These are phyloP conservation scores for Passer domesticus DNA, from an alignment of 2,113 vertebrate genomes.

Conservation along the genomic window DNA sequence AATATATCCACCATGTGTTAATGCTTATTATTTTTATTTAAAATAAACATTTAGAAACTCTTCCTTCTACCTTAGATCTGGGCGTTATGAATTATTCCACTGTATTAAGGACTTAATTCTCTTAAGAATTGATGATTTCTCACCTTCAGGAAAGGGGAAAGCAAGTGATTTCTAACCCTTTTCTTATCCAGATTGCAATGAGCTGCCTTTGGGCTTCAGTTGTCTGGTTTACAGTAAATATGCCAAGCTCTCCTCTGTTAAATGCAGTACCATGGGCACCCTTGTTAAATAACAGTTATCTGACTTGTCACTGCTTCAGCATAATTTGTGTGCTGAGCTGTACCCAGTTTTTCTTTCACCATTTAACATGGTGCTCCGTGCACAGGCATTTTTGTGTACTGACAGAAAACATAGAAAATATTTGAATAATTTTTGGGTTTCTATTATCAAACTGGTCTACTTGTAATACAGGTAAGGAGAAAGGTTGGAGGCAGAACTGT, in stretches of 20 bases:
- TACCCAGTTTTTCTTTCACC: background rate
- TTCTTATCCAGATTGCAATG: background rate
- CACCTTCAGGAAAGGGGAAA: background rate
- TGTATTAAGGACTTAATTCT: background rate
- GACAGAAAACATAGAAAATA: background rate
- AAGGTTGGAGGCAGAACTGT: background rate
- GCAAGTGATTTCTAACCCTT: background rate
- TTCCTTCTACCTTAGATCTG: background rate
- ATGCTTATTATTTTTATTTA: background rate
- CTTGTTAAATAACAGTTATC: background rate
- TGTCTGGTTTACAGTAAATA: background rate
- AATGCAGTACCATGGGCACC: rapidly evolving
- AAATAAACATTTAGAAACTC: background rate
- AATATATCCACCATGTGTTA: background rate
- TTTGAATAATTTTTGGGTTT: background rate
- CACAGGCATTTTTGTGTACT: background rate
- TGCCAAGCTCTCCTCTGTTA: background rate
- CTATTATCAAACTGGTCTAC: background rate
- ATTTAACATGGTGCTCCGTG: background rate
- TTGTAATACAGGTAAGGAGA: background rate
- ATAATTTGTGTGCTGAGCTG: background rate
- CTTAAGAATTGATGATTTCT: background rate
- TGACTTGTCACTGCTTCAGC: background rate
- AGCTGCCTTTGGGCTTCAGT: background rate
- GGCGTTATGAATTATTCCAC: background rate